Evolutionary conservation across 2,888 invertebrate species (phyloP).

Genomic region (Parasteatoda lunata): DNA sequence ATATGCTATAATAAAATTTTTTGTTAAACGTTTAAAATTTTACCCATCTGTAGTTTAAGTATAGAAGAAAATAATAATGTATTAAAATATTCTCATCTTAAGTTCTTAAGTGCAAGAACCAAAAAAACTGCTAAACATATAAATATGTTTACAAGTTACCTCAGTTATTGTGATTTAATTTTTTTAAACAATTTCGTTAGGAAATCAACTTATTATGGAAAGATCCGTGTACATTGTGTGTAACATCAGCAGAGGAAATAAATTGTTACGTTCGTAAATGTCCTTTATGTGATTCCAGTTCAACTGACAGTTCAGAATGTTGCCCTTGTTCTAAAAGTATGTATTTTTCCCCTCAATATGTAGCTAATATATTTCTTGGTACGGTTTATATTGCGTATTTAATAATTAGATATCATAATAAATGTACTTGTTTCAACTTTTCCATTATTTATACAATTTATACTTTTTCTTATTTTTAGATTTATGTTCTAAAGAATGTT

Average conservation of each 20-base stretch:
- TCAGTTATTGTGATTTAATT: no score
- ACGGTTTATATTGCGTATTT: background rate
- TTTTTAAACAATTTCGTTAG: background rate
- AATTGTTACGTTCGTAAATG: slow-evolving; percentile 48
- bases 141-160: no score
- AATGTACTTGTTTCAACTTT: background rate
- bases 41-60: no score
- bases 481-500: slow-evolving; percentile 27
- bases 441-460: background rate
- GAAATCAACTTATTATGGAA: slow-evolving; percentile 4
- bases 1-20: no score
- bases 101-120: no score
- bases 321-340: slow-evolving; percentile 41
- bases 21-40: no score
- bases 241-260: background rate
- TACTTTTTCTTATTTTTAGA: slow-evolving; percentile 3
- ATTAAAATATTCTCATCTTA: no score
- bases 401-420: background rate
- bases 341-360: background rate
- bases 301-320: slow-evolving; percentile 12
- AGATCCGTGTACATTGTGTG: slow-evolving; percentile 39
- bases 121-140: no score
- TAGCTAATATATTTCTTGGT: background rate
- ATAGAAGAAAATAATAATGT: no score
- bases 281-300: slow-evolving; percentile 14